Evolutionary conservation across 2,113 vertebrate species (phyloP).

Genomic region (Pseudopodoces humilis): DNA sequence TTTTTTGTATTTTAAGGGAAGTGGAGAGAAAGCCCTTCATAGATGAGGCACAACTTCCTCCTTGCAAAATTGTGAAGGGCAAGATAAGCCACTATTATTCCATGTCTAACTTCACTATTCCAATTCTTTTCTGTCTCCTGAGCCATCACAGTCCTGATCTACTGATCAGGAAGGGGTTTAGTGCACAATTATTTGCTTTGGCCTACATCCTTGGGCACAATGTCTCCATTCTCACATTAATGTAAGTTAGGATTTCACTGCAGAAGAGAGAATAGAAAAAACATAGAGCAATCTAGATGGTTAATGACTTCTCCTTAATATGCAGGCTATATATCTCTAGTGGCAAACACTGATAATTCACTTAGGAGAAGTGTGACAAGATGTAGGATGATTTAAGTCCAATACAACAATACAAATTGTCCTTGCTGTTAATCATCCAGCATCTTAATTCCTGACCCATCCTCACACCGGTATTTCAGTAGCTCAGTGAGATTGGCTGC

Average conservation of each 20-base stretch:
- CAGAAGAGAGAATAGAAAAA: neutral
- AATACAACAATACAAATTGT: neutral
- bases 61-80: neutral
- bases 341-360: neutral
- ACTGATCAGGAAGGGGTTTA: neutral
- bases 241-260: neutral
- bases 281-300: neutral
- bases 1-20: neutral
- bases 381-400: neutral
- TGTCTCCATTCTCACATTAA: neutral
- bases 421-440: neutral
- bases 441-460: neutral
- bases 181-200: neutral
- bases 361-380: neutral
- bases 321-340: neutral
- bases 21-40: rapidly evolving
- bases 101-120: neutral
- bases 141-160: neutral
- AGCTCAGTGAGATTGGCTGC: neutral
- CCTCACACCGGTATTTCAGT: neutral
- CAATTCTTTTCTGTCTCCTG: neutral
- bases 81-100: neutral
- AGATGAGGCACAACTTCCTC: neutral
- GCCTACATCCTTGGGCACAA: neutral
- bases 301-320: neutral